A percentile compares a stretch with the other conserved stretches of the same genome.
These are phyloP conservation scores for Oceanodroma leucorhoa DNA, from an alignment of 2,797 vertebrate genomes.

Conservation along the genomic window DNA sequence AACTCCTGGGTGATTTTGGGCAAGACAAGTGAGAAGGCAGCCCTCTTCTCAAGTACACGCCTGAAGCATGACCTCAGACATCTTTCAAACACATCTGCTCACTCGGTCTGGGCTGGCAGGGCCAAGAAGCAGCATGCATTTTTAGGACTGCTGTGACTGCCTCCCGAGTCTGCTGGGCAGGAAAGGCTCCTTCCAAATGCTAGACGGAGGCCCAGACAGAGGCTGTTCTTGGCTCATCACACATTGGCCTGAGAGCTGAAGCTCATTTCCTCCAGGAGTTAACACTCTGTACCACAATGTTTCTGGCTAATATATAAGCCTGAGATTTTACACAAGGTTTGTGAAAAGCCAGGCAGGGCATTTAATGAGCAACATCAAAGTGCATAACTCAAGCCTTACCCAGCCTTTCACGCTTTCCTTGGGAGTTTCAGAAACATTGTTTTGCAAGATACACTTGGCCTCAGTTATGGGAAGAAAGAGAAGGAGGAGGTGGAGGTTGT, in stretches of 20 bases:
- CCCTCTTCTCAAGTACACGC: not conserved
- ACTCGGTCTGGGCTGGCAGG: not conserved
- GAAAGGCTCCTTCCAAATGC: not conserved
- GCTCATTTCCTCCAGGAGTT: not conserved
- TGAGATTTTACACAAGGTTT: not conserved
- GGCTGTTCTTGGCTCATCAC: not conserved
- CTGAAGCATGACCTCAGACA: not conserved
- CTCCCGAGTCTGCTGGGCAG: not conserved
- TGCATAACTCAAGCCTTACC: not conserved
- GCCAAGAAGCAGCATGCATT: not conserved
- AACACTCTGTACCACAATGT: not conserved
- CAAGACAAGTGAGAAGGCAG: not conserved
- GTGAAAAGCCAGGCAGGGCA: not conserved
- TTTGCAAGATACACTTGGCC: conserved; percentile 18
- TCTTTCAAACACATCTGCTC: not conserved
- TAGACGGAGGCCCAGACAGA: accelerated
- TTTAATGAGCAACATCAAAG: not conserved
- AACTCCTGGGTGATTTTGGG: not conserved
- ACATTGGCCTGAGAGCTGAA: not conserved
- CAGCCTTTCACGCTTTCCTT: not conserved
- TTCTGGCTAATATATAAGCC: conserved; percentile 21
- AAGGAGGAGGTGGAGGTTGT: conserved; percentile 47
- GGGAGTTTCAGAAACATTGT: not conserved
- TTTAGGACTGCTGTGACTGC: not conserved
- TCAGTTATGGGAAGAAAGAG: conserved; percentile 7